A percentile compares a stretch with the other conserved stretches of the same genome.
These are phyloP conservation scores for Pempheris klunzingeri DNA, from an alignment of 2,797 vertebrate species.

Conservation along the genomic window DNA sequence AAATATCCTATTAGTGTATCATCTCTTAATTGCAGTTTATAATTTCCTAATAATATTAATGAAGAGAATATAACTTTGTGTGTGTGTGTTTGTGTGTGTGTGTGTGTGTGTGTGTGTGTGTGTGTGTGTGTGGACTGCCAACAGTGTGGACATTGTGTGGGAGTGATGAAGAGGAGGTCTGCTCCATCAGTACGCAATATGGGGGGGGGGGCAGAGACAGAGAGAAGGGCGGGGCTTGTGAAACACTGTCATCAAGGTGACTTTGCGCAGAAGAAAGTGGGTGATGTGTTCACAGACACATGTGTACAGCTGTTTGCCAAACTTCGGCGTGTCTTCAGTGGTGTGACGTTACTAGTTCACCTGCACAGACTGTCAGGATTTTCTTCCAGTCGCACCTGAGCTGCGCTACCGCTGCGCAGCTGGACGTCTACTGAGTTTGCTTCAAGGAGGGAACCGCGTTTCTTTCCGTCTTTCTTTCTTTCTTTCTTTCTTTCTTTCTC, in stretches of 20 bases:
- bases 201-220: too few relatives aligned
- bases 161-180: neutral
- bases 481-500: too few relatives aligned
- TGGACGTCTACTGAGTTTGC: neutral
- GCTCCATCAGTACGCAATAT: constrained; percentile 4
- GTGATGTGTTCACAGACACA: neutral
- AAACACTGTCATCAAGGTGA: constrained; percentile 46
- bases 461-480: too few relatives aligned
- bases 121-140: neutral
- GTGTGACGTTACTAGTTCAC: neutral
- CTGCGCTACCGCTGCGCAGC: constrained; percentile 1
- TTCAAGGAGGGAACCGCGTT: neutral
- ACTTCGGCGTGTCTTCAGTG: accelerated
- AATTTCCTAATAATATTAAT: neutral
- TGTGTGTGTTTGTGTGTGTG: constrained; percentile 8
- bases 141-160: neutral
- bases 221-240: constrained; percentile 12
- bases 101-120: constrained; percentile 9
- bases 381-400: too few relatives aligned
- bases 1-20: neutral
- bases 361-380: too few relatives aligned
- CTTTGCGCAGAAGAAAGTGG: neutral
- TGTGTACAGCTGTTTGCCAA: neutral
- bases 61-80: neutral
- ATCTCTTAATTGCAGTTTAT: neutral